phyloP scores from a whole-genome alignment of 2,113 vertebrate genomes.

The Halichoerus grypus region DNA sequence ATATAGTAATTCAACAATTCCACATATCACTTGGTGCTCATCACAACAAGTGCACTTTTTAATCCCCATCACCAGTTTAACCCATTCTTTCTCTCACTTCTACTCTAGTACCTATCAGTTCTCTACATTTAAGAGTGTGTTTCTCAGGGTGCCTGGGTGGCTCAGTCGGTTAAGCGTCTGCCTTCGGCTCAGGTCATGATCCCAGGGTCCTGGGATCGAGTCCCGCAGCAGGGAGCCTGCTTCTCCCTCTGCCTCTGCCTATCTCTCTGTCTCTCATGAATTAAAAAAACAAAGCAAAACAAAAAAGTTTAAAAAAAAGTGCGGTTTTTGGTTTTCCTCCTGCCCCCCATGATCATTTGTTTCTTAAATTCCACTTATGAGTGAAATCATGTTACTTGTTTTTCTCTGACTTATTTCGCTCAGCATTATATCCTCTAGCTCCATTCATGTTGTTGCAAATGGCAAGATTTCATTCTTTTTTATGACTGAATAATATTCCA shows the following conservation, averaged over 20 bases:
- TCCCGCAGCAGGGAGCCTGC: too few relatives aligned
- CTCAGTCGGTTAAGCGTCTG: too few relatives aligned
- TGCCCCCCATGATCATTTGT: not conserved
- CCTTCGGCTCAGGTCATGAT: too few relatives aligned
- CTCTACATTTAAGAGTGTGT: not conserved
- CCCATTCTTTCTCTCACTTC: not conserved
- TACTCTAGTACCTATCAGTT: not conserved
- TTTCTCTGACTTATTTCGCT: not conserved
- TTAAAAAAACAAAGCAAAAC: too few relatives aligned
- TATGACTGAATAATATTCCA: not conserved
- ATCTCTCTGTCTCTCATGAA: too few relatives aligned
- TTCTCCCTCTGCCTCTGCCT: too few relatives aligned
- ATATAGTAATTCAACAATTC: not conserved
- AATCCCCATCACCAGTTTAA: not conserved
- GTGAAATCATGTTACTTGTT: not conserved
- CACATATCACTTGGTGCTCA: not conserved
- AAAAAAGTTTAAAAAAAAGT: too few relatives aligned
- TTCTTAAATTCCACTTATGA: not conserved
- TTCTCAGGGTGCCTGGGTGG: not conserved
- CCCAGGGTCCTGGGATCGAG: too few relatives aligned
- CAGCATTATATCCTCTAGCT: not conserved
- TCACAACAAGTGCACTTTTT: not conserved
- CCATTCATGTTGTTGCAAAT: not conserved
- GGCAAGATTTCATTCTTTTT: not conserved
- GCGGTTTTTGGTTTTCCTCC: not conserved